Base-by-base conservation (phyloP, 2,888 invertebrate species). In the Biston betularia region DNA sequence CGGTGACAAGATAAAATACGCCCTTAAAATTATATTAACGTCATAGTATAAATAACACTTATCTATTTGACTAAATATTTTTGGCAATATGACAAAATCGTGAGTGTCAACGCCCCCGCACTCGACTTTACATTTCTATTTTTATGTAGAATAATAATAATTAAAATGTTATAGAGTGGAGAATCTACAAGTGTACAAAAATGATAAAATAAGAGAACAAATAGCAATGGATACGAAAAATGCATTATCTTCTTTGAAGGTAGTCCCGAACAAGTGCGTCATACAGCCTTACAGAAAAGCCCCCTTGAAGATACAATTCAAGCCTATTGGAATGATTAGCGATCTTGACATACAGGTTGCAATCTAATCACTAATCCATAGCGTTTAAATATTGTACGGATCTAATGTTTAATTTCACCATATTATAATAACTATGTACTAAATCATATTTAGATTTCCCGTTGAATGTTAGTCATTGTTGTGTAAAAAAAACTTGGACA, bases 251-350 rank as follows among this genome's bases (percentile, higher is more conserved):
- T 92, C 93, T 1, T 71, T 93, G 11, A 93, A 88, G 79, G 89
- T 92, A 2, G 72, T 90, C 9, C 93, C 93, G 0, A 87, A 81
- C 46, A 89, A 84, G 65, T 89, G 86, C 62, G 79, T 45, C 0
- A 92, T 93, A 72, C 78, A 79, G 14, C 89, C 93, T 0, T 82
- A 89, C 61, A 86, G 81, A 65, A 93, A 90, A 76, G 83, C 87
- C 9, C 86, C 90, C 2, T 64, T 93, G 63, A 93, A 89, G 75
- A 91, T 93, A 80, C 89, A 89, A 58, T 93, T 93, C 61, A 93
- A 92, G 68, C 93, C 93, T 4, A 78, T 90, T 24, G 92, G 90
- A 9, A 80, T 91, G 82, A 93, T 93, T 60, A 92, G 84, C 65
- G 80, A 81, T 8, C 83, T 93, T 0, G 83, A 89, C 68, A 87